Percentiles rank a stretch among this genome's conserved stretches.
These are phyloP conservation scores for Poicephalus gulielmi DNA, from an alignment of 2,113 vertebrate genomes.

Conservation along the genomic window DNA sequence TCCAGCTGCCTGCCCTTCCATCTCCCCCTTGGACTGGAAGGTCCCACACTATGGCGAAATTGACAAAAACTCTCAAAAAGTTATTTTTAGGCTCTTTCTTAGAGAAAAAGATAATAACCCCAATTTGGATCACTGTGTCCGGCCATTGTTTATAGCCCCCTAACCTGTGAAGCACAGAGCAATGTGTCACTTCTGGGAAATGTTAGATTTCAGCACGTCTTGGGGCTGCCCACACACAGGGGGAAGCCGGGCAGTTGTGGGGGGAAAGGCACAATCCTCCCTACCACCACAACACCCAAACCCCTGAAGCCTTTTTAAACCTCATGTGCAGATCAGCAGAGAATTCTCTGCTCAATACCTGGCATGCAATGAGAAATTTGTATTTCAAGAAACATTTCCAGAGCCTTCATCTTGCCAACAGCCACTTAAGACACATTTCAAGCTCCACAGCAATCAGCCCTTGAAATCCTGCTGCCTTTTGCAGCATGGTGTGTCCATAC, in stretches of 20 bases:
- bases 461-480: background rate
- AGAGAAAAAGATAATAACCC: too few species aligned
- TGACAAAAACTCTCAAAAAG: background rate
- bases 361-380: background rate
- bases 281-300: fast-evolving
- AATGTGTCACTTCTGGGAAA: fast-evolving
- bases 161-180: background rate
- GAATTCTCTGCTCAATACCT: background rate
- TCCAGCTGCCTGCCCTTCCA: background rate
- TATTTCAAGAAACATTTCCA: background rate
- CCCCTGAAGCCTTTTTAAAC: background rate
- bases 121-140: fast-evolving
- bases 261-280: background rate
- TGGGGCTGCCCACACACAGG: fast-evolving
- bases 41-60: background rate
- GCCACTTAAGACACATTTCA: background rate
- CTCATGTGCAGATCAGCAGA: background rate
- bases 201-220: fast-evolving
- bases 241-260: fast-evolving
- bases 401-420: background rate
- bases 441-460: background rate
- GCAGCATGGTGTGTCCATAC: fast-evolving
- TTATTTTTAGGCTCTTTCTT: too few species aligned
- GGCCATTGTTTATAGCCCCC: background rate
- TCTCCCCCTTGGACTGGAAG: background rate